phyloP scores from a whole-genome alignment of 2,888 invertebrate genomes.

The Monochamus alternatus region DNA sequence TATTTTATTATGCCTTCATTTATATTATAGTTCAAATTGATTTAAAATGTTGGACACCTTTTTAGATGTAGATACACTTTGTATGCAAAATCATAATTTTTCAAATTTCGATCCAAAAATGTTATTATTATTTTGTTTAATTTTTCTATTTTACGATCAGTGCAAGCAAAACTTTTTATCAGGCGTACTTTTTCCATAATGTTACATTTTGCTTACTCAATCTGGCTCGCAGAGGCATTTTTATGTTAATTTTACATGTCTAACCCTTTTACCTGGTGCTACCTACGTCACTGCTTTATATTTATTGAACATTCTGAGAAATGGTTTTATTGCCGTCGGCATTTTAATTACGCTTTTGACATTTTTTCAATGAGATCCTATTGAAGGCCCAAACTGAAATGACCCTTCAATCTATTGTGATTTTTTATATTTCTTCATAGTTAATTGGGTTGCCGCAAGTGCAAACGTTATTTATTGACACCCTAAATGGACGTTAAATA shows the following conservation, averaged over 20 bases:
- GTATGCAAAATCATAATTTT: no score
- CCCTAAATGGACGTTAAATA: conserved; percentile 32
- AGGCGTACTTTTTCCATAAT: no score
- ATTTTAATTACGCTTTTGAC: conserved; percentile 36
- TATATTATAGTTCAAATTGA: no score
- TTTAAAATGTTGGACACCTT: no score
- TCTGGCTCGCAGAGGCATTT: not conserved
- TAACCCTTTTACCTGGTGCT: not conserved
- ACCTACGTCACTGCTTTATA: conserved; percentile 17
- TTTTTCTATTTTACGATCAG: no score
- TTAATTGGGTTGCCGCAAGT: conserved; percentile 40
- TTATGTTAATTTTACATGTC: not conserved
- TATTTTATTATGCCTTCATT: no score
- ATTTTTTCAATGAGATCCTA: conserved; percentile 35
- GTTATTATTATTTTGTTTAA: no score
- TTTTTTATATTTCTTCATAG: conserved; percentile 31
- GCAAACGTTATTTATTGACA: conserved; percentile 37
- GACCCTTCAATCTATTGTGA: conserved; percentile 41
- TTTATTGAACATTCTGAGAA: conserved; percentile 35
- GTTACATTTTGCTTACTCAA: no score
- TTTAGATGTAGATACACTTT: no score
- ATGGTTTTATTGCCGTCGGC: conserved; percentile 36
- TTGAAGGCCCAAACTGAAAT: conserved; percentile 31
- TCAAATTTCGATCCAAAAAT: no score
- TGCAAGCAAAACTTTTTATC: no score